Evolutionary conservation across 2,797 vertebrate species (phyloP), one percentile per base, ranked within the genome.

Genomic region (Amniataba percoides): DNA sequence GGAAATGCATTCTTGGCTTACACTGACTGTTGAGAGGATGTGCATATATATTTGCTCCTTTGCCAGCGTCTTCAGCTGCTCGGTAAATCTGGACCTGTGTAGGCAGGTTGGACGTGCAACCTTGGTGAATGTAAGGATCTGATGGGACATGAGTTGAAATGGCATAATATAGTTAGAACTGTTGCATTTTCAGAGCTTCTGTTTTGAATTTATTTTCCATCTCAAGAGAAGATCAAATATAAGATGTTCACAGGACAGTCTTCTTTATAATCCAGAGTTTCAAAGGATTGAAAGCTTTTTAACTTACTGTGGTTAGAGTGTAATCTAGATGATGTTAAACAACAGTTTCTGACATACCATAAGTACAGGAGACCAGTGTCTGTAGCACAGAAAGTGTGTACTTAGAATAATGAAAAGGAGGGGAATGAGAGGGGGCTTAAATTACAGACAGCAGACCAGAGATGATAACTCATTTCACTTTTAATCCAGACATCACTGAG

Each of bases 31-130:
- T 82, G 69, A 85, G 68, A 81, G 58, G 66, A 78, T 81, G 55
- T 86, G 74, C 76, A 80, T 71, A 69, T 81, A n/a, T 70, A 80
- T 86, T 66, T 80, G 53, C 27, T 36, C 21, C 15, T 78, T 61
- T 85, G 87, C 88, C 84, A 88, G 77, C 46, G 59, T 79, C 86
- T 83, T 23, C 25, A 74, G 74, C 80, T 57, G 52, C 77, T 71
- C 43, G 21, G 34, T 83, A 72, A 84, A 82, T 83, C 52, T 71
- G 31, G 76, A 77, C 88, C 64, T 91, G 88, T 86, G 68, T 49
- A 52, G 85, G 68, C 89, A 91, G 71, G 92, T 83, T 69, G 53
- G 76, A 62, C 48, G 21, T 74, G 67, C 48, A 59, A 73, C 63
- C 65, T 19, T 13, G 48, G 13, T 63, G 43, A 80, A 46, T 46